Evolutionary conservation across 2,113 vertebrate genomes (phyloP).

Genomic region (Dipodomys ordii): DNA sequence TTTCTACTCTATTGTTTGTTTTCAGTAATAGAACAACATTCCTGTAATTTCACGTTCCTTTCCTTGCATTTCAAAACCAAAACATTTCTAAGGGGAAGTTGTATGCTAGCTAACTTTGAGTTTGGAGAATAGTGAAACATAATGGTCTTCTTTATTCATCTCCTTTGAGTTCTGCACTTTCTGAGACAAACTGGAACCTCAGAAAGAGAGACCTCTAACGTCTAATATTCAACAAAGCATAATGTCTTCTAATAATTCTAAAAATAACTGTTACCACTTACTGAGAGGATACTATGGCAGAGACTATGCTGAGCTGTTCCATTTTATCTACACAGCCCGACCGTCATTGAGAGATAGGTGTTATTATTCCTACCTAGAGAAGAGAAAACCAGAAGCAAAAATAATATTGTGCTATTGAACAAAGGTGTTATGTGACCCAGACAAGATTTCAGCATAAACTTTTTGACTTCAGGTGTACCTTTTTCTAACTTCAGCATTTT

Average conservation of each 20-base stretch:
- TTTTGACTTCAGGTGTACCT: not conserved
- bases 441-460: conserved; percentile 10
- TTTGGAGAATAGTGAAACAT: not conserved
- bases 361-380: conserved; percentile 2
- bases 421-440: conserved; percentile 40
- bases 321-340: conserved; percentile 34
- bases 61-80: conserved; percentile 38
- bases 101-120: not conserved
- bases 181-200: conserved; percentile 19
- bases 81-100: not conserved
- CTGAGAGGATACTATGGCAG: conserved; percentile 4
- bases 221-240: conserved; percentile 24
- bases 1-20: not conserved
- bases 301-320: conserved; percentile 14
- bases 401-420: not conserved
- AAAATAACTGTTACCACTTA: conserved; percentile 19
- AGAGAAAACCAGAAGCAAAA: conserved; percentile 30
- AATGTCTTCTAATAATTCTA: not conserved
- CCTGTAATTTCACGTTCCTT: not conserved
- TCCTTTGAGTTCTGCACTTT: conserved; percentile 45
- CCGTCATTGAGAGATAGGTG: not conserved
- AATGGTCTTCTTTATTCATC: not conserved
- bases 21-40: conserved; percentile 26
- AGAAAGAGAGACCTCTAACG: not conserved
- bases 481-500: conserved; percentile 43